These are phyloP conservation scores for Zosterops pallidus DNA, from an alignment of 2,113 vertebrate species.

Conservation along the genomic window DNA sequence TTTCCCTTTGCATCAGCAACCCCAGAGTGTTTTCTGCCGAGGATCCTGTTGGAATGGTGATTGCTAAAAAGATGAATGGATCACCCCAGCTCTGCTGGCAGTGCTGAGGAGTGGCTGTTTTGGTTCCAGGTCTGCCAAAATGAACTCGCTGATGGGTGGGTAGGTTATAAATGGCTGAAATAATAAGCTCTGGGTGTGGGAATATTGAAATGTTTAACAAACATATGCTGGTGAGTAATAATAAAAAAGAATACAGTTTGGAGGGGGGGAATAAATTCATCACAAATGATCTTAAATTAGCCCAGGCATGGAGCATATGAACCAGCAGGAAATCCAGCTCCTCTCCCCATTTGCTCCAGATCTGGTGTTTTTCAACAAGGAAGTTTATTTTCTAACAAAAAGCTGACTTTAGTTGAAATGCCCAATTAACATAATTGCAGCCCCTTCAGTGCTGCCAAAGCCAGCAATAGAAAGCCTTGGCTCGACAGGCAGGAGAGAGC, in stretches of 20 bases:
- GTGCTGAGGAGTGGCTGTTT: background rate
- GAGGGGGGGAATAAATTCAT: background rate
- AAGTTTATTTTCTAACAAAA: conserved; percentile 49
- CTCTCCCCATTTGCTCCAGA: background rate
- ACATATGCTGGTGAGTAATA: conserved; percentile 43
- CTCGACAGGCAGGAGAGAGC: background rate
- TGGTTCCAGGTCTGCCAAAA: background rate
- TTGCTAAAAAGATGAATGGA: conserved; percentile 25
- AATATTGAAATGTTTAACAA: conserved; percentile 49
- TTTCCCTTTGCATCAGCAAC: background rate
- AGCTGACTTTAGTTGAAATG: background rate
- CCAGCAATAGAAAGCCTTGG: background rate
- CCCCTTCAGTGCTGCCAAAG: background rate
- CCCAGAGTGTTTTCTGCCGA: background rate
- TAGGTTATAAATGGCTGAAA: conserved; percentile 4
- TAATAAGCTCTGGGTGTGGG: conserved; percentile 23
- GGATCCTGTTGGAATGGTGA: background rate
- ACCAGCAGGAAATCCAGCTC: conserved; percentile 11
- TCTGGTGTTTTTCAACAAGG: conserved; percentile 3
- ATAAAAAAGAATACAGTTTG: conserved; percentile 15
- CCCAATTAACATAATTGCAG: conserved; percentile 33
- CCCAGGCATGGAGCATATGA: background rate
- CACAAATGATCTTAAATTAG: conserved; percentile 5
- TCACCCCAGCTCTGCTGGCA: background rate
- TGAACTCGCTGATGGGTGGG: conserved; percentile 19